Base-by-base conservation (phyloP, 2,888 invertebrate species). In the Andrena flavipes region DNA sequence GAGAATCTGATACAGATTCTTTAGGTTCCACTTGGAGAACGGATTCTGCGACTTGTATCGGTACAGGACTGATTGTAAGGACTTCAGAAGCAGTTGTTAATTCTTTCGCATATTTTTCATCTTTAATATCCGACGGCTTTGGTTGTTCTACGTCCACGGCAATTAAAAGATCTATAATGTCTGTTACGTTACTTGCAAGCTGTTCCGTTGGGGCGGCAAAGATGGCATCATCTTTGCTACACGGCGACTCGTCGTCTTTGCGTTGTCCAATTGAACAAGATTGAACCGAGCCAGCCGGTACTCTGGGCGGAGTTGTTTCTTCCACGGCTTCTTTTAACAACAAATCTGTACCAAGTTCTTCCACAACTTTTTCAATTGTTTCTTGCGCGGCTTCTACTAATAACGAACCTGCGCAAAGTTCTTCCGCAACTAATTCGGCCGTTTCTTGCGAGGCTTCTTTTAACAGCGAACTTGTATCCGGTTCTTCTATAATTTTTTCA, bases 31-130 rank as follows among this genome's bases (percentile, higher is more conserved):
- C 78, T 76, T 93, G 91, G 5, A 93, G 87, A 65, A 94, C 93
- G 3, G 93, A 93, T 85, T 93, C 93, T 0, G 93, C 93, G 0
- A 93, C 92, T 87, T 93, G 92, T 69, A 93, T 92, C 1, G 93
- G 93, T 49, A 94, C 93, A 8, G 90, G 86, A 71, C 89, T 91
- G 29, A 85, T 78, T 23, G 82, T 78, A 23, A 81, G 54, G 49
- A 81, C 63, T 63, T 87, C 84, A 13, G 87, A 84, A 48, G 86
- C 84, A 23, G 80, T 69, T 48, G 73, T 54, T 16, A 84, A 35
- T 65, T 80, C 54, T 29, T 86, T 77, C 8, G 82, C 80, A 16
- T 84, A 68, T n/a, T 33, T 82, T 51, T 86, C 86, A 59, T 70
- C 49, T 54, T 1, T 64, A 51, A 73, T 42, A n/a, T 68, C 56